phyloP scores from a whole-genome alignment of 1,140 invertebrate species.

The Sipha flava region DNA sequence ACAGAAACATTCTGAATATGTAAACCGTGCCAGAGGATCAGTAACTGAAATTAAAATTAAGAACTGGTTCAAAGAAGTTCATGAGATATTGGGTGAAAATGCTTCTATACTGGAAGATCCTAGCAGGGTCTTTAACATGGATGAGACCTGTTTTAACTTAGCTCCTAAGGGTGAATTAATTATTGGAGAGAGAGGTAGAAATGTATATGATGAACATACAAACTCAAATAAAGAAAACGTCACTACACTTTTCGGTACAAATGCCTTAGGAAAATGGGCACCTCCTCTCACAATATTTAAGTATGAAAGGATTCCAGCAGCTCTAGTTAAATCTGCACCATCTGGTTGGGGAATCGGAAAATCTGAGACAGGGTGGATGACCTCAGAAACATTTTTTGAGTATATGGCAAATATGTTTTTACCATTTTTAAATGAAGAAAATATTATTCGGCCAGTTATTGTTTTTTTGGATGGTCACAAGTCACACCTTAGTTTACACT shows the following conservation, averaged over 20 bases:
- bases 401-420: conserved; percentile 43
- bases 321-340: conserved; percentile 39
- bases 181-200: too few relatives aligned
- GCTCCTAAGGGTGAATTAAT: background rate
- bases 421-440: conserved; percentile 37
- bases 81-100: background rate
- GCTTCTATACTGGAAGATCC: background rate
- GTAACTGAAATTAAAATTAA: background rate
- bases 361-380: conserved; percentile 45
- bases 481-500: conserved; percentile 42
- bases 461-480: conserved; percentile 45
- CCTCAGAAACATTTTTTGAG: conserved; percentile 43
- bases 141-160: background rate
- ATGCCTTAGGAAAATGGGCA: background rate
- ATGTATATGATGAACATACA: too few relatives aligned
- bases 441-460: too few relatives aligned
- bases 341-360: conserved; percentile 41
- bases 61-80: background rate
- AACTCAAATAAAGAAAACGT: too few relatives aligned
- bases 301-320: conserved; percentile 34
- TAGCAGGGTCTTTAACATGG: background rate
- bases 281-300: conserved; percentile 3
- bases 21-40: background rate
- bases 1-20: background rate
- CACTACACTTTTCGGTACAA: background rate